These are phyloP conservation scores for Buceros bicornis DNA, from an alignment of 2,797 vertebrate species.

Conservation along the genomic window DNA sequence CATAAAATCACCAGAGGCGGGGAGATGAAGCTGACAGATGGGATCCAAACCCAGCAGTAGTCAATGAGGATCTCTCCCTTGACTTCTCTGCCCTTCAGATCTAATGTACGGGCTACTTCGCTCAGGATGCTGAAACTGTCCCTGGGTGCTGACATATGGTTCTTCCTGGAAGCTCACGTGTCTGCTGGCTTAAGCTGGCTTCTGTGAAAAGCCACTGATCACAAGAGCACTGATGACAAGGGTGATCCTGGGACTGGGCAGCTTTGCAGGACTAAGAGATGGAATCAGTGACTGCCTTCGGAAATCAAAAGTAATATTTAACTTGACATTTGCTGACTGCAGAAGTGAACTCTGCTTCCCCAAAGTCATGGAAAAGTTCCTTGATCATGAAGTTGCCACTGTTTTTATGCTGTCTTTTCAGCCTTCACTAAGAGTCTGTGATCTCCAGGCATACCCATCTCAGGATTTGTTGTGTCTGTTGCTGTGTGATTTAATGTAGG, in stretches of 20 bases:
- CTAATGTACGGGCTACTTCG: background rate
- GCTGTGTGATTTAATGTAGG: background rate
- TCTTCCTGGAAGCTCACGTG: background rate
- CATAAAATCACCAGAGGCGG: background rate
- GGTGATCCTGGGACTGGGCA: background rate
- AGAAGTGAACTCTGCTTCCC: background rate
- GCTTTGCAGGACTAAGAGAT: background rate
- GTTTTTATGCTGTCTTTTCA: background rate
- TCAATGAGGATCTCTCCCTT: background rate
- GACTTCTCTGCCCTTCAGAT: background rate
- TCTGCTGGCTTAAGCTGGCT: background rate
- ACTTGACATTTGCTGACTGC: background rate
- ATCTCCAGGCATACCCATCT: background rate
- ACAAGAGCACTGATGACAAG: background rate
- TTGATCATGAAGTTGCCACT: background rate
- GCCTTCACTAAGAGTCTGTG: background rate
- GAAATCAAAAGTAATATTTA: slow-evolving; percentile 37
- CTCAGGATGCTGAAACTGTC: background rate
- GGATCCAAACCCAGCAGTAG: background rate
- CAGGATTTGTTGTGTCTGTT: background rate
- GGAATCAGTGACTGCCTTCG: background rate
- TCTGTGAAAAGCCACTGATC: background rate
- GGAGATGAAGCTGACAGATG: background rate
- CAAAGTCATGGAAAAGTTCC: background rate
- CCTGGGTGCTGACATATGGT: background rate